A percentile compares a stretch with the other conserved stretches of the same genome.
These are phyloP conservation scores for Actinernus sp. DNA, from an alignment of 92 coral and sea anemone genomes.

Conservation along the genomic window DNA sequence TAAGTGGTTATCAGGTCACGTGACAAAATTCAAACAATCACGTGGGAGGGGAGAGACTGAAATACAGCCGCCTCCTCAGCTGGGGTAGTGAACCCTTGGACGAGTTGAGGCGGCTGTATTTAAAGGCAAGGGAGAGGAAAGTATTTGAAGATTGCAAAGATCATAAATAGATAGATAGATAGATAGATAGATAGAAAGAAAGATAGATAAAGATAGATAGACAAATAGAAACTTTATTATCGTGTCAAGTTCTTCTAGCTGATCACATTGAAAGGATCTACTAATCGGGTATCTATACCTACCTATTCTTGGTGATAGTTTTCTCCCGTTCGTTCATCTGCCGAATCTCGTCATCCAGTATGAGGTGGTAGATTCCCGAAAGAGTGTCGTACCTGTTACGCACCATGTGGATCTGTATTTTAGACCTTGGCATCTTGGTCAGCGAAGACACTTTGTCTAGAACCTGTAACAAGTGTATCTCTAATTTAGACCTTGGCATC, in stretches of 20 bases:
- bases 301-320: slow-evolving; percentile 22
- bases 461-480: slow-evolving; percentile 73
- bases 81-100: too few species aligned
- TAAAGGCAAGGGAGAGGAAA: too few species aligned
- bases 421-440: slow-evolving; percentile 73
- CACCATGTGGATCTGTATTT: slow-evolving; percentile 72
- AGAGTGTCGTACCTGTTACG: slow-evolving; percentile 83
- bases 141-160: too few species aligned
- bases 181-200: not conserved
- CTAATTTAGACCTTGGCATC: slow-evolving; percentile 74
- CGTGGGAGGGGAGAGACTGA: too few species aligned
- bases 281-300: not conserved
- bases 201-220: too few species aligned
- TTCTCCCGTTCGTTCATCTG: slow-evolving; percentile 13
- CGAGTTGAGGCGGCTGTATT: too few species aligned
- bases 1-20: too few species aligned
- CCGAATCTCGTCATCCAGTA: slow-evolving; percentile 78
- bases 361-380: slow-evolving; percentile 77
- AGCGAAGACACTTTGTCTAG: slow-evolving; percentile 70
- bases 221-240: too few species aligned
- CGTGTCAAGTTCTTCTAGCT: too few species aligned
- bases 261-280: not conserved
- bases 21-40: too few species aligned
- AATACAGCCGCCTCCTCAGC: too few species aligned
- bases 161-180: not conserved